phyloP scores from a whole-genome alignment of 2,797 vertebrate genomes.

The Oceanodroma leucorhoa region DNA sequence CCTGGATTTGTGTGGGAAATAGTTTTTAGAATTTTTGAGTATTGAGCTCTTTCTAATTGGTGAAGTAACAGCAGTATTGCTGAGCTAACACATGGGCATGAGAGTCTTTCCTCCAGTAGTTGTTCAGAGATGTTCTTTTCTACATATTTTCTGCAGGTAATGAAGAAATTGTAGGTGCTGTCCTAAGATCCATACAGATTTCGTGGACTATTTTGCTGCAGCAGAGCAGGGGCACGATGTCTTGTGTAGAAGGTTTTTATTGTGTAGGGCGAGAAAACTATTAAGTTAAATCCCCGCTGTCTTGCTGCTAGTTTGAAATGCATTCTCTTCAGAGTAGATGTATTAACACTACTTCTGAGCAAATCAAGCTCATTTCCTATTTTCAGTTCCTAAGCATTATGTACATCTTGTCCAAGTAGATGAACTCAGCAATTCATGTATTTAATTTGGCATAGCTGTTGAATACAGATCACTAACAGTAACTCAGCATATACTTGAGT shows the following conservation, averaged over 20 bases:
- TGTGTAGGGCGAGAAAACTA: neutral
- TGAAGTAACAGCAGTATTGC: neutral
- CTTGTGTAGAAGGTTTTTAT: neutral
- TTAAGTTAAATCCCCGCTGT: neutral
- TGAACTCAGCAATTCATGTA: neutral
- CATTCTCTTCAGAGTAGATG: neutral
- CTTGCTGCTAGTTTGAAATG: neutral
- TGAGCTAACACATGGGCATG: rapidly evolving
- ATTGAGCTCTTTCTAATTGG: neutral
- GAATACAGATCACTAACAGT: neutral
- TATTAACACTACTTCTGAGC: neutral
- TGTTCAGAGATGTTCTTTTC: neutral
- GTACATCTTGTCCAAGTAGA: neutral
- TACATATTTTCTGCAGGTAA: neutral
- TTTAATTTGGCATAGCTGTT: neutral
- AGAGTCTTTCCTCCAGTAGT: neutral
- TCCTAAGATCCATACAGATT: neutral
- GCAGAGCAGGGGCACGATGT: neutral
- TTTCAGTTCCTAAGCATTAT: neutral
- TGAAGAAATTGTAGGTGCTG: neutral
- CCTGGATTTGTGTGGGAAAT: neutral
- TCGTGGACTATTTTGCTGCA: neutral
- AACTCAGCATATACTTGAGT: neutral
- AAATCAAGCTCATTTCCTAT: neutral
- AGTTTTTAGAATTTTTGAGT: neutral